phyloP scores from a whole-genome alignment of 2,113 vertebrate species.

The Tichodroma muraria region DNA sequence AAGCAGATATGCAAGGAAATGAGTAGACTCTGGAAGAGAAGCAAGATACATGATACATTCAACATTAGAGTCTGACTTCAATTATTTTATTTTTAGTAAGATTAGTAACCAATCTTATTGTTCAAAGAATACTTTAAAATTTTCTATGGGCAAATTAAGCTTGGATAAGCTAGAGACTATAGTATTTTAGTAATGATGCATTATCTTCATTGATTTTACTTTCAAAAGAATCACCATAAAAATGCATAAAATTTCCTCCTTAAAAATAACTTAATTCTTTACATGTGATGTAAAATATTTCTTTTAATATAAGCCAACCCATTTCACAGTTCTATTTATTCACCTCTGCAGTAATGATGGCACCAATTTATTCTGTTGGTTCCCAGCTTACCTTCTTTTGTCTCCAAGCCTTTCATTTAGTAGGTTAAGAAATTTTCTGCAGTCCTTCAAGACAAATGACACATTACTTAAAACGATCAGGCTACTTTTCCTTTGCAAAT shows the following conservation, averaged over 20 bases:
- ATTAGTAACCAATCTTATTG: neutral
- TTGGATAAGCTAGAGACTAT: neutral
- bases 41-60: neutral
- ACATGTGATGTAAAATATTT: rapidly evolving
- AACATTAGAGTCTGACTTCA: neutral
- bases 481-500: neutral
- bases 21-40: conserved; percentile 81
- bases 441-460: conserved; percentile 73
- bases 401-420: conserved; percentile 74
- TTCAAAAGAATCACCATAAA: neutral
- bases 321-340: neutral
- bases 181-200: neutral
- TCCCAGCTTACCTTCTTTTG: conserved; percentile 68
- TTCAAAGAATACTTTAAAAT: neutral
- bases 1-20: conserved; percentile 80
- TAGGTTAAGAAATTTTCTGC: conserved; percentile 79
- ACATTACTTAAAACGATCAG: neutral
- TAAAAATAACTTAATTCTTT: neutral
- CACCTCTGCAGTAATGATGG: too few species aligned
- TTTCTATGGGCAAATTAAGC: neutral
- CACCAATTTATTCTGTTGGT: neutral
- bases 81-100: neutral
- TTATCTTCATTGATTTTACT: neutral
- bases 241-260: neutral
- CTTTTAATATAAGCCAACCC: neutral